Evolutionary conservation across 37 sponge, comb jelly and placozoan species (phyloP).

Genomic region (Lycopodina hypogea): DNA sequence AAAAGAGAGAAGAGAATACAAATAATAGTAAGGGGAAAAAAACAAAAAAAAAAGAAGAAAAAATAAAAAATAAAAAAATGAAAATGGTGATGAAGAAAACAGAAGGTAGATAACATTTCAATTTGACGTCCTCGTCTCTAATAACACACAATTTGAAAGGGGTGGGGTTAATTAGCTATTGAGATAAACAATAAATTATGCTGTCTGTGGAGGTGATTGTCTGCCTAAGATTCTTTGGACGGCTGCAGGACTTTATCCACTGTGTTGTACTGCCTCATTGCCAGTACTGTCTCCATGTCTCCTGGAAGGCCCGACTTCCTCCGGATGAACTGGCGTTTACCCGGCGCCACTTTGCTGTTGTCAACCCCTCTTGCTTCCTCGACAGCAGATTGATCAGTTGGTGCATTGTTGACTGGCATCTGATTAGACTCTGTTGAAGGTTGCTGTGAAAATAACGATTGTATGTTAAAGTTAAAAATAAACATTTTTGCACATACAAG

Average conservation of each 20-base stretch:
- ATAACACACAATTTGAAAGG: no score
- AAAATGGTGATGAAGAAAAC: no score
- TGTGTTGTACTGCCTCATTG: conserved; percentile 76
- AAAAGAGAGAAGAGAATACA: no score
- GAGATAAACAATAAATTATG: neutral
- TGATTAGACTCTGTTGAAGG: neutral
- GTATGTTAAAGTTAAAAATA: no score
- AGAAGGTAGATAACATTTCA: no score
- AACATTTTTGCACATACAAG: no score
- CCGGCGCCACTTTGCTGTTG: neutral
- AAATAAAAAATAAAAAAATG: no score
- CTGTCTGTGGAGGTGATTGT: neutral
- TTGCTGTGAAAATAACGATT: no score
- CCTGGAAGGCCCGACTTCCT: conserved; percentile 87
- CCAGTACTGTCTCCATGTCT: conserved; percentile 75
- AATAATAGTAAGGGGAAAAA: no score
- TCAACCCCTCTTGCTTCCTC: neutral
- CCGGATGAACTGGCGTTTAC: conserved; percentile 46
- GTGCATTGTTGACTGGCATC: neutral
- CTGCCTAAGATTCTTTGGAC: conserved; percentile 23
- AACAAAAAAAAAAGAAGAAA: no score
- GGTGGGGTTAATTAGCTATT: no score
- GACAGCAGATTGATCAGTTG: neutral
- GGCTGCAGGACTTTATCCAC: conserved; percentile 31
- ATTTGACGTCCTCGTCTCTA: no score